Conservation (phyloP, 2,113 vertebrate genomes). For the Sterna hirundo region DNA sequence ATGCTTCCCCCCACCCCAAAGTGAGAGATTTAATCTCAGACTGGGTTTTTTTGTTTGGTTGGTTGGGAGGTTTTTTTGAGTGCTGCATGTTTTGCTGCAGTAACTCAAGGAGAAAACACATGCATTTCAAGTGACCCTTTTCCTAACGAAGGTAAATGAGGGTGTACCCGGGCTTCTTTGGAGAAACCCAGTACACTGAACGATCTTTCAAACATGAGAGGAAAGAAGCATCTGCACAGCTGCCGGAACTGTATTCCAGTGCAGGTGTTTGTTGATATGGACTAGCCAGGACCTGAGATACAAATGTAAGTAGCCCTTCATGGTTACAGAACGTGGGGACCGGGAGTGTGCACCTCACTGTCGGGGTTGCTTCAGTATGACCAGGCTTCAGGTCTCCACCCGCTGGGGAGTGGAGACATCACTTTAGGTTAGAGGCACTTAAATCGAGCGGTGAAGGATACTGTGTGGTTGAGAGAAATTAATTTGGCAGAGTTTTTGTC, state of each 20-base stretch:
- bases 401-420: not conserved
- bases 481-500: not conserved
- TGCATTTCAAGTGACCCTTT: not conserved
- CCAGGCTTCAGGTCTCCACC: not conserved
- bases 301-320: not conserved
- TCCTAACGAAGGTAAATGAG: not conserved
- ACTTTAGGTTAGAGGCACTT: not conserved
- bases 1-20: not conserved
- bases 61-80: not conserved
- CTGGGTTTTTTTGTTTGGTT: not conserved
- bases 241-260: not conserved
- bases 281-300: not conserved
- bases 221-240: not conserved
- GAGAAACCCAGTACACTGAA: not conserved
- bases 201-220: fast-evolving
- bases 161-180: not conserved
- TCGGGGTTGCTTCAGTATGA: not conserved
- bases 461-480: not conserved
- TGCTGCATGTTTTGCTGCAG: not conserved
- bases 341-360: not conserved
- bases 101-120: not conserved
- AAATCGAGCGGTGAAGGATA: not conserved
- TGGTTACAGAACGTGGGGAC: not conserved
- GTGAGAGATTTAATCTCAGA: not conserved
- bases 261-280: not conserved